Percentiles rank a stretch among this genome's conserved stretches.
phyloP scores from a whole-genome alignment of 2,113 vertebrate genomes.

The Entosphenus tridentatus region DNA sequence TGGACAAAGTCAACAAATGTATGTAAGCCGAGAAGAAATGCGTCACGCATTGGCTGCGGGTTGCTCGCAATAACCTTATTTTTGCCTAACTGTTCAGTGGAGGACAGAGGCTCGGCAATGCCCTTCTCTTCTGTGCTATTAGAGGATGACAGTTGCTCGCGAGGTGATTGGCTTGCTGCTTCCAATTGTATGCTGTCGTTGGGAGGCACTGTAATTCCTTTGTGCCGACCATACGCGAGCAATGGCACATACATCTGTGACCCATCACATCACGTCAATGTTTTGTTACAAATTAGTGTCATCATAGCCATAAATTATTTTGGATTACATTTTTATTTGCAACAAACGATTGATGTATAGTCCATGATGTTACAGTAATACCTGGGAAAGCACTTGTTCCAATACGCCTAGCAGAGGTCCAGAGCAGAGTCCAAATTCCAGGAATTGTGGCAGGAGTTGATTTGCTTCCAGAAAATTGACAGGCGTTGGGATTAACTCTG shows the following conservation, averaged over 20 bases:
- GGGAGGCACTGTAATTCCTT: slow-evolving; percentile 7
- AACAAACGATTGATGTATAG: no score
- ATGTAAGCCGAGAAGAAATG: slow-evolving; percentile 31
- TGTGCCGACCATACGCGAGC: slow-evolving; percentile 26
- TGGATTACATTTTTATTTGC: no score
- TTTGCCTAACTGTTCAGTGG: background rate
- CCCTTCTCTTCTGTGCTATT: background rate
- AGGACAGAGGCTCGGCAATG: background rate
- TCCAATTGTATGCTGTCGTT: no score
- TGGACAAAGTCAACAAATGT: slow-evolving; percentile 29
- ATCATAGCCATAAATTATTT: no score
- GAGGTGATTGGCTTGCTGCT: no score
- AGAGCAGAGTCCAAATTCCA: slow-evolving; percentile 35
- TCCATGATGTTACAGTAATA: slow-evolving; percentile 12
- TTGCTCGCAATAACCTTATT: background rate
- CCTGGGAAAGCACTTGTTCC: slow-evolving; percentile 28
- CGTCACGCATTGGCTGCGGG: slow-evolving; percentile 19
- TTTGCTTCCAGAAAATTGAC: slow-evolving; percentile 36
- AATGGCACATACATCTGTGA: slow-evolving; percentile 30
- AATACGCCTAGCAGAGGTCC: slow-evolving; percentile 23
- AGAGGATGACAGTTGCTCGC: background rate
- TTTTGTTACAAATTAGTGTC: no score
- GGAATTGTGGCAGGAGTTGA: slow-evolving; percentile 27
- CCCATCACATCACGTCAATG: slow-evolving; percentile 6
- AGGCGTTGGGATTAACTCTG: slow-evolving; percentile 37